These are phyloP conservation scores for Phataginus tricuspis DNA, from an alignment of 2,797 vertebrate genomes.

Conservation along the genomic window DNA sequence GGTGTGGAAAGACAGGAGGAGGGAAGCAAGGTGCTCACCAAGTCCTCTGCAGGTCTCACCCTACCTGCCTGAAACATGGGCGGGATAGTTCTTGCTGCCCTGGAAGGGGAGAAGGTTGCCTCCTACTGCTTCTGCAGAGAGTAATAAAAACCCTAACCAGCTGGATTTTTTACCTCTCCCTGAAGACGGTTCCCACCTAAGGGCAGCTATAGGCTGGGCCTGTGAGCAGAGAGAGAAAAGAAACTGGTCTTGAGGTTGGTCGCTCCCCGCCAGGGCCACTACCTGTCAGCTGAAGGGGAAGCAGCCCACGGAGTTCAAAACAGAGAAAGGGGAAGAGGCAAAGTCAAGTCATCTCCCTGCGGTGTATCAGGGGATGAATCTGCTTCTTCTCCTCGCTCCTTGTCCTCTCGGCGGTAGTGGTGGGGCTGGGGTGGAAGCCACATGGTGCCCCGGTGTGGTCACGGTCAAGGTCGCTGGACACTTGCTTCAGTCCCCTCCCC, in stretches of 20 bases:
- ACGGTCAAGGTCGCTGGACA: background rate
- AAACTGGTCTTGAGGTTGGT: background rate
- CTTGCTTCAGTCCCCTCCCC: background rate
- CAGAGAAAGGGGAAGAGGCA: constrained; percentile 49
- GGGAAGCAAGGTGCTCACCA: background rate
- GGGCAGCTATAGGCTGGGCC: background rate
- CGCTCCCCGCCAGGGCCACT: background rate
- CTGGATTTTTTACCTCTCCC: background rate
- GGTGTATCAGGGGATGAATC: background rate
- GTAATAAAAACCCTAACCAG: background rate
- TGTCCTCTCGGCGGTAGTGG: background rate
- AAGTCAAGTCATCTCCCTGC: background rate
- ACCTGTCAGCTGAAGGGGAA: constrained; percentile 13
- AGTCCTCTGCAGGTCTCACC: background rate
- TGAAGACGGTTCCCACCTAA: background rate
- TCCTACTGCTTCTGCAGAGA: background rate
- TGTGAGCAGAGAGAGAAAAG: background rate
- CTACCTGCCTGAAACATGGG: background rate
- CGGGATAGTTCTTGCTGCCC: background rate
- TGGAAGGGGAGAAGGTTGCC: no score
- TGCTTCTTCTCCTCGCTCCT: background rate
- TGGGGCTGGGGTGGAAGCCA: background rate
- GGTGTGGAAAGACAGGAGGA: no score
- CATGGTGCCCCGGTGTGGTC: background rate
- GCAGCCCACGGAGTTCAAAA: background rate